Evolutionary conservation across 2,797 vertebrate genomes (phyloP), one percentile per base, ranked within the genome.

Genomic region (Lepilemur ruficaudatus): DNA sequence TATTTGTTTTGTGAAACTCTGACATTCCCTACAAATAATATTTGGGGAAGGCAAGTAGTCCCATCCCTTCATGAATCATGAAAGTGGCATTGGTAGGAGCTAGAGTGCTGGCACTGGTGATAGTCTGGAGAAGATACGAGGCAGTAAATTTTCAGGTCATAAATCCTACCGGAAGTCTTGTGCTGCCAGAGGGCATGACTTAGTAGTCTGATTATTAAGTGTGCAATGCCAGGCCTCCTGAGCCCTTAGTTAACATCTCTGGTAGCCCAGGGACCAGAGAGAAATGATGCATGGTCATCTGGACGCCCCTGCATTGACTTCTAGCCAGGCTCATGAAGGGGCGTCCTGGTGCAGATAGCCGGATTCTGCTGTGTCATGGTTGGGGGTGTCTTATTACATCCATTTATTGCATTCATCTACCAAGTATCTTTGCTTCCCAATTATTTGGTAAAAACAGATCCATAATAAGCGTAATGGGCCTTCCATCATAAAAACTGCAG

Each of bases 151-250:
- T 78, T 96, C 91, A 46, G 80, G 89, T 75, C 87, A 65, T 96
- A 93, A 97, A 95, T 97, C 82, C 82, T 96, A 67, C 65, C 73
- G 61, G 70, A 91, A 94, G 73, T 35, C 50, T 30, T 32, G 41
- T 55, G 63, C 85, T 84, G 92, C 95, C 89, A 50, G 87, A 91
- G 81, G 97, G 91, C 90, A 82, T 93, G 94, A 95, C 89, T 97
- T 95, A 93, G 80, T 61, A 32, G 67, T 97, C 92, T 90, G 30
- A 90, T 96, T 96, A 95, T 90, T 91, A 78, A 80, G 57, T 48
- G 83, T 75, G 72, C 23, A 6, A 12, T 78, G 72, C 83, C 95
- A 43, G 55, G 73, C 78, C 72, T 73, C 72, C 61, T 0, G 1
- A 76, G 52, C 43, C 78, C 75, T 79, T 50, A 61, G 63, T 28